A percentile compares a stretch with the other conserved stretches of the same genome.
Evolutionary conservation across 2,797 vertebrate genomes (phyloP).

Genomic region (Arvicola amphibius): DNA sequence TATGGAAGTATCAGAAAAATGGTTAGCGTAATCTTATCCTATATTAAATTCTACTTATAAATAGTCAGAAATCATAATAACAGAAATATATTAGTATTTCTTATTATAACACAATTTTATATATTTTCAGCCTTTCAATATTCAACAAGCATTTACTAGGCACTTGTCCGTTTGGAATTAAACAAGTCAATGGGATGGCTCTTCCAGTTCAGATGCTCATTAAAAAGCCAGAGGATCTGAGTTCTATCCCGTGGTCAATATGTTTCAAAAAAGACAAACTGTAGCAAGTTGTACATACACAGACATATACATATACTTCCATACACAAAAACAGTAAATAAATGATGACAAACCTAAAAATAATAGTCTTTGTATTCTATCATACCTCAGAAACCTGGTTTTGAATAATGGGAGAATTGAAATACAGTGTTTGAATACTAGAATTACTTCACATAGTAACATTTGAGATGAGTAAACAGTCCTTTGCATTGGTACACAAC

Average conservation of each 20-base stretch:
- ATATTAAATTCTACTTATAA: background rate
- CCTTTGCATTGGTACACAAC: background rate
- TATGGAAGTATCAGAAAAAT: background rate
- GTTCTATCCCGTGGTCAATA: background rate
- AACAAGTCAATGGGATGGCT: background rate
- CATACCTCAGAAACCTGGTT: background rate
- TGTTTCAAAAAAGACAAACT: too few relatives aligned
- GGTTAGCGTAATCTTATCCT: background rate
- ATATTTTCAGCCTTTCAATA: background rate
- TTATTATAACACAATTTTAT: background rate
- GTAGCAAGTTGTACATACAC: background rate
- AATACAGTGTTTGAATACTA: background rate
- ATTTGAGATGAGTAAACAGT: background rate
- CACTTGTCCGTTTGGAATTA: background rate
- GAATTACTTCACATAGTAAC: background rate
- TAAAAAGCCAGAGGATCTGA: background rate
- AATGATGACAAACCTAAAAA: background rate
- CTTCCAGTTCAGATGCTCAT: too few relatives aligned
- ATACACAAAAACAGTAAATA: background rate
- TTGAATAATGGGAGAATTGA: background rate
- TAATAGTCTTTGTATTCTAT: background rate
- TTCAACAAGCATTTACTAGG: conserved; percentile 2
- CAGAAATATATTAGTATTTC: background rate
- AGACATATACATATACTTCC: background rate
- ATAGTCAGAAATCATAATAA: background rate